These are phyloP conservation scores for Opisthograptis luteolata DNA, from an alignment of 2,888 invertebrate genomes.

Conservation along the genomic window DNA sequence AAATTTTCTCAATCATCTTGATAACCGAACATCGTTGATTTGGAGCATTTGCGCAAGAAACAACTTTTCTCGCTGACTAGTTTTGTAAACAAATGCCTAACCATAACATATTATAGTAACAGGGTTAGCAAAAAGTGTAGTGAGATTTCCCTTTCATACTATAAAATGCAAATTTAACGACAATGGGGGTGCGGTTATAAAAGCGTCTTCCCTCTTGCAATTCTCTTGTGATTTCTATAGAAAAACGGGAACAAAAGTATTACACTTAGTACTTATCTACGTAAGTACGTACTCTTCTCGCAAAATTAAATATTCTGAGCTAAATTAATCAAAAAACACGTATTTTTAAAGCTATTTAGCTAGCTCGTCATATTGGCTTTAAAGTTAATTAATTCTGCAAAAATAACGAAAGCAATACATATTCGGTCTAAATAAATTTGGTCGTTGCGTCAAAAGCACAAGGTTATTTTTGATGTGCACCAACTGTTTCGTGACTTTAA, in stretches of 20 bases:
- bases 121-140: constrained; percentile 15
- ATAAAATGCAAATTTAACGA: constrained; percentile 27
- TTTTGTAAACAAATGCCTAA: too few species aligned
- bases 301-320: not conserved
- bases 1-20: too few species aligned
- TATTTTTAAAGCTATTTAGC: too few species aligned
- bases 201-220: constrained; percentile 24
- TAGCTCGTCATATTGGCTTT: too few species aligned
- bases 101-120: too few species aligned
- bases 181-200: constrained; percentile 16
- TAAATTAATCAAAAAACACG: not conserved
- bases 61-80: too few species aligned
- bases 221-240: constrained; percentile 16
- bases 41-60: too few species aligned
- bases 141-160: constrained; percentile 20
- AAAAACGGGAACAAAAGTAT: constrained; percentile 8
- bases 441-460: not conserved
- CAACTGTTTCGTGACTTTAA: not conserved
- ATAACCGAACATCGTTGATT: too few species aligned
- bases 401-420: not conserved
- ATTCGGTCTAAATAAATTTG: not conserved
- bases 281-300: not conserved
- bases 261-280: not conserved
- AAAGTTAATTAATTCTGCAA: too few species aligned
- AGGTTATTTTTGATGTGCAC: not conserved